These are phyloP conservation scores for Sebastes itinus DNA, from an alignment of 2,797 vertebrate genomes.

Conservation along the genomic window DNA sequence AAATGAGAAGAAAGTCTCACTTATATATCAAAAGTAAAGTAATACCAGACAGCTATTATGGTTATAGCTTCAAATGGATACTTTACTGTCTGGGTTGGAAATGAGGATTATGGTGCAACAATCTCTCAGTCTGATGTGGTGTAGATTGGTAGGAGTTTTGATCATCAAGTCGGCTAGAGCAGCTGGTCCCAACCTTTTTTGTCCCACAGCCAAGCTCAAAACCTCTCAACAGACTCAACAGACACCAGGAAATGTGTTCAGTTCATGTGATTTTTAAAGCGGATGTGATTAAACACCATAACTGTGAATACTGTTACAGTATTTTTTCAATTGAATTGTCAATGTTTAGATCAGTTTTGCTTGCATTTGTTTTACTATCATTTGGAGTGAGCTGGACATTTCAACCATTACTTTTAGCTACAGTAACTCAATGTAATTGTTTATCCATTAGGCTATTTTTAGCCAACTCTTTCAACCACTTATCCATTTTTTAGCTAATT, in stretches of 20 bases:
- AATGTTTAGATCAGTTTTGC: background rate
- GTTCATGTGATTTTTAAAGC: background rate
- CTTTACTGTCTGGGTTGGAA: background rate
- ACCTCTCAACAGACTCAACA: background rate
- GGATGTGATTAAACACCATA: background rate
- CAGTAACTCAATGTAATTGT: background rate
- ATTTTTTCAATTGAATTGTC: background rate
- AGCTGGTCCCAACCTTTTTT: background rate
- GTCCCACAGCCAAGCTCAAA: background rate
- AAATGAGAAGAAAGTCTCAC: background rate
- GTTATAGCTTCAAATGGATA: background rate
- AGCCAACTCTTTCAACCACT: fast-evolving
- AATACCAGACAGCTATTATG: background rate
- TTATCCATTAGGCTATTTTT: background rate
- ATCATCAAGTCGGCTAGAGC: background rate
- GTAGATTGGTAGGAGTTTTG: background rate
- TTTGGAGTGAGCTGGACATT: background rate
- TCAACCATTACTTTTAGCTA: background rate
- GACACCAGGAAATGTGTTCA: background rate
- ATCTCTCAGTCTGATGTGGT: background rate
- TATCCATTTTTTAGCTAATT: too few relatives aligned
- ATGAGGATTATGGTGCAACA: background rate
- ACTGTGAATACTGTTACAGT: background rate
- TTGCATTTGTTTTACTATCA: background rate
- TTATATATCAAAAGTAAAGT: constrained; percentile 4